A percentile compares a stretch with the other conserved stretches of the same genome.
These are phyloP conservation scores for Frankliniella intonsa DNA, from an alignment of 2,888 invertebrate genomes.

Conservation along the genomic window DNA sequence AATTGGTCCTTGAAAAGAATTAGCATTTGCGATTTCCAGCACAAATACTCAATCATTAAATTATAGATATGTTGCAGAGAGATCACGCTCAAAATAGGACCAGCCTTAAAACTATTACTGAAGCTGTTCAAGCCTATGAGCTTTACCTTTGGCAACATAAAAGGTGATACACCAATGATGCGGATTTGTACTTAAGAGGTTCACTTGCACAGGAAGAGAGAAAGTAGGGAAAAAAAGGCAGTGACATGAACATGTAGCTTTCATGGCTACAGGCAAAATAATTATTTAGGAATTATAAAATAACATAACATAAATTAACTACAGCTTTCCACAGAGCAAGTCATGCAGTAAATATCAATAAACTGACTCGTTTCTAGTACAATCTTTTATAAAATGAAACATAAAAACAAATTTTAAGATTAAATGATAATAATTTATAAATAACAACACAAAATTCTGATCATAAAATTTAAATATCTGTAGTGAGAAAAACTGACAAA, in stretches of 20 bases:
- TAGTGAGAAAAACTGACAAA: background rate
- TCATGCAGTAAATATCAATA: slow-evolving; percentile 18
- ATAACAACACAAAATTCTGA: slow-evolving; percentile 15
- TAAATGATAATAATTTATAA: slow-evolving; percentile 8
- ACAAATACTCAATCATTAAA: slow-evolving; percentile 18
- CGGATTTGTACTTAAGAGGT: slow-evolving; percentile 15
- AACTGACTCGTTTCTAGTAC: slow-evolving; percentile 12
- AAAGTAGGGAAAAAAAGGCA: slow-evolving; percentile 5
- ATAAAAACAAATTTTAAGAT: slow-evolving; percentile 9
- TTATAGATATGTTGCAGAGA: slow-evolving; percentile 25
- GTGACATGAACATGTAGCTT: slow-evolving; percentile 21
- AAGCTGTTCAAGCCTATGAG: slow-evolving; percentile 15
- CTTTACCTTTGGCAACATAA: slow-evolving; percentile 25
- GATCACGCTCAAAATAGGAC: slow-evolving; percentile 20
- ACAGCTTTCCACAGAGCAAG: slow-evolving; percentile 22
- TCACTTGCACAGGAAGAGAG: slow-evolving; percentile 19
- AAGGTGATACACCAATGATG: background rate
- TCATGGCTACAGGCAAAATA: slow-evolving; percentile 9
- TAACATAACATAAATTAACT: slow-evolving; percentile 27
- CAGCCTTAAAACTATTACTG: slow-evolving; percentile 13
- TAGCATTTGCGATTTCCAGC: slow-evolving; percentile 11
- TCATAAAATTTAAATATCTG: background rate
- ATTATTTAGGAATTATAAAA: slow-evolving; percentile 4
- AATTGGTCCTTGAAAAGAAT: slow-evolving; percentile 14
- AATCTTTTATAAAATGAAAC: slow-evolving; percentile 3